Evolutionary conservation across 2,797 vertebrate genomes (phyloP).

Genomic region (Sandelia bainsii): DNA sequence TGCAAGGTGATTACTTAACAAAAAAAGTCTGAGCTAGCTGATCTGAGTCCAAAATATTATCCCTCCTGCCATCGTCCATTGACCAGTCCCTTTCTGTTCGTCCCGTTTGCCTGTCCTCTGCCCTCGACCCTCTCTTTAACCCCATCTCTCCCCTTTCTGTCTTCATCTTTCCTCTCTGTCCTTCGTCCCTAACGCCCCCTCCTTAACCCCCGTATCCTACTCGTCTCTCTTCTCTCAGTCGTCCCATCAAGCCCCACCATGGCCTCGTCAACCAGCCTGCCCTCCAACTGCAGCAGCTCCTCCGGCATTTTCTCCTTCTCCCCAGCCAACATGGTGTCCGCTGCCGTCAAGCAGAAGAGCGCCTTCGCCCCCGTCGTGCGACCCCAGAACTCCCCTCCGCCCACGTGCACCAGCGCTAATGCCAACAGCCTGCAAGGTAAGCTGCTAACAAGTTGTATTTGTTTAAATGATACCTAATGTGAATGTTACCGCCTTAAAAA

Average conservation of each 20-base stretch:
- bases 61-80: constrained; percentile 78
- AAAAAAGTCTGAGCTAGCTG: constrained; percentile 56
- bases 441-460: constrained; percentile 14
- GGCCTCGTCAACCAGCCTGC: constrained; percentile 97
- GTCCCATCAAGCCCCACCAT: constrained; percentile 99
- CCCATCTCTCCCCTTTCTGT: constrained; percentile 68
- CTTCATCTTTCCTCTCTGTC: constrained; percentile 72
- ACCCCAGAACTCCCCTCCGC: constrained; percentile 97
- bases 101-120: constrained; percentile 79
- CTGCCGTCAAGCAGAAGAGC: constrained; percentile 98
- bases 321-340: constrained; percentile 99
- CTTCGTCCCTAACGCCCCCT: constrained; percentile 81
- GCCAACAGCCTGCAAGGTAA: constrained; percentile 98
- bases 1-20: constrained; percentile 43
- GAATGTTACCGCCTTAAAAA: neutral
- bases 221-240: constrained; percentile 82
- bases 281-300: constrained; percentile 98
- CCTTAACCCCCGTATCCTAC: constrained; percentile 41
- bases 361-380: constrained; percentile 98
- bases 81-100: constrained; percentile 83
- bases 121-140: constrained; percentile 79
- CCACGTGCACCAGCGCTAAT: constrained; percentile 97
- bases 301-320: constrained; percentile 99
- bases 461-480: neutral
- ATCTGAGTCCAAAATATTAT: constrained; percentile 75